Conservation (phyloP, 2,113 vertebrate genomes). For the Pluvialis apricaria region DNA sequence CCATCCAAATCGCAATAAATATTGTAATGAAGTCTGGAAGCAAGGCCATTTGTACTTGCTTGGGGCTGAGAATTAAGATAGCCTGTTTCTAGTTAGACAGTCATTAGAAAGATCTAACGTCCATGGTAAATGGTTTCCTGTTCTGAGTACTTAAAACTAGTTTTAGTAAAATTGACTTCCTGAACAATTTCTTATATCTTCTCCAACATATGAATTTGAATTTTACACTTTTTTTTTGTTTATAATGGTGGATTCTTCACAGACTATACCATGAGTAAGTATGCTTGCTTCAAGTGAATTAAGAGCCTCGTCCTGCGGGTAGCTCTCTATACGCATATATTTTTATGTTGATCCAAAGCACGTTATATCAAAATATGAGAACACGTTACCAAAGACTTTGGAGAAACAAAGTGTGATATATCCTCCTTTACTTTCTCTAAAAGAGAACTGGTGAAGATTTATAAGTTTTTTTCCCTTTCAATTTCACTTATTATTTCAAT, state of each 20-base stretch:
- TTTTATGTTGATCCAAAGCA: not conserved
- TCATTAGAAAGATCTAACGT: constrained; percentile 99
- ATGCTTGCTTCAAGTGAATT: not conserved
- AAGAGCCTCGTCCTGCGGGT: not conserved
- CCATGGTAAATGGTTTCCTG: constrained; percentile 96
- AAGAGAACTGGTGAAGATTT: not conserved
- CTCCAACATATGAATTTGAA: constrained; percentile 42
- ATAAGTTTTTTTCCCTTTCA: rapidly evolving
- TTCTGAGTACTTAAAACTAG: constrained; percentile 93
- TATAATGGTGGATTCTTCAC: not conserved
- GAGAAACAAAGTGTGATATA: not conserved
- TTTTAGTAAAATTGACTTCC: constrained; percentile 96
- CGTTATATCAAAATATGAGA: not conserved
- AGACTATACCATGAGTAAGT: not conserved
- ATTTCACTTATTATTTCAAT: not conserved
- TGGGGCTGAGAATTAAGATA: constrained; percentile 88
- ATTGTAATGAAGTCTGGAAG: constrained; percentile 91
- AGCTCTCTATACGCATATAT: not conserved
- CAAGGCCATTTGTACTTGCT: constrained; percentile 88
- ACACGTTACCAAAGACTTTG: not conserved
- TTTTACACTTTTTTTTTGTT: not conserved
- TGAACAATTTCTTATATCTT: constrained; percentile 85
- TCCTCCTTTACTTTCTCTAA: not conserved
- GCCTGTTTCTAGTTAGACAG: constrained; percentile 98
- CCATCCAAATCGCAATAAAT: constrained; percentile 92